Conservation (phyloP, 37 sponge, comb jelly and placozoan species). For the Dysidea cf. avara region DNA sequence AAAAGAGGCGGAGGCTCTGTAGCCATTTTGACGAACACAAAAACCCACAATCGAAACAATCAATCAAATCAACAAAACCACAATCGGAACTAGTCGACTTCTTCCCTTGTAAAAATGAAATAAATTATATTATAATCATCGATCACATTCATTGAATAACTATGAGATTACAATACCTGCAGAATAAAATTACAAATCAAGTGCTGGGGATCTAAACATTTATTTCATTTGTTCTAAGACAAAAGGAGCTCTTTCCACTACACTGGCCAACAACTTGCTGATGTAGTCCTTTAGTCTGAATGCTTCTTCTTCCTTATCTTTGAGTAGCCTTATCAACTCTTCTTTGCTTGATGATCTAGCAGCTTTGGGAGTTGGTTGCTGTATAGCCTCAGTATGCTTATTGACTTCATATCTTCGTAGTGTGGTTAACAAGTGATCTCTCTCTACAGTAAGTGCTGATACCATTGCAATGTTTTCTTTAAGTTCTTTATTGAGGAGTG, state of each 20-base stretch:
- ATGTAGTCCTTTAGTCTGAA: conserved; percentile 48
- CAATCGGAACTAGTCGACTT: too few relatives aligned
- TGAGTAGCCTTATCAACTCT: conserved; percentile 20
- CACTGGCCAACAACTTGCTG: conserved; percentile 35
- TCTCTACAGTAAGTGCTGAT: conserved; percentile 10
- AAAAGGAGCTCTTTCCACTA: conserved; percentile 62
- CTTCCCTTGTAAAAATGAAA: too few relatives aligned
- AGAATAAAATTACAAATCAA: too few relatives aligned
- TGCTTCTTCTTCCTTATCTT: conserved; percentile 57
- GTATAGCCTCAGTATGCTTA: conserved; percentile 17
- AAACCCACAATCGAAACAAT: too few relatives aligned
- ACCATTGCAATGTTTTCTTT: background rate
- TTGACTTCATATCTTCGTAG: conserved; percentile 40
- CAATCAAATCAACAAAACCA: too few relatives aligned
- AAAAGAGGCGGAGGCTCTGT: too few relatives aligned
- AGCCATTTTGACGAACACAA: too few relatives aligned
- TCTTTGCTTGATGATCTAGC: conserved; percentile 16
- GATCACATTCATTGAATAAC: too few relatives aligned
- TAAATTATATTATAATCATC: too few relatives aligned
- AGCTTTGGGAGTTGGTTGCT: conserved; percentile 11
- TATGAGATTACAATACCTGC: too few relatives aligned
- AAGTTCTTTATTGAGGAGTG: conserved; percentile 1
- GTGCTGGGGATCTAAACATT: too few relatives aligned
- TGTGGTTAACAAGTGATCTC: conserved; percentile 20
- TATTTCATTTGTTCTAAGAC: conserved; percentile 46